phyloP scores from a whole-genome alignment of 1,140 invertebrate species.

The Ladona fulva region DNA sequence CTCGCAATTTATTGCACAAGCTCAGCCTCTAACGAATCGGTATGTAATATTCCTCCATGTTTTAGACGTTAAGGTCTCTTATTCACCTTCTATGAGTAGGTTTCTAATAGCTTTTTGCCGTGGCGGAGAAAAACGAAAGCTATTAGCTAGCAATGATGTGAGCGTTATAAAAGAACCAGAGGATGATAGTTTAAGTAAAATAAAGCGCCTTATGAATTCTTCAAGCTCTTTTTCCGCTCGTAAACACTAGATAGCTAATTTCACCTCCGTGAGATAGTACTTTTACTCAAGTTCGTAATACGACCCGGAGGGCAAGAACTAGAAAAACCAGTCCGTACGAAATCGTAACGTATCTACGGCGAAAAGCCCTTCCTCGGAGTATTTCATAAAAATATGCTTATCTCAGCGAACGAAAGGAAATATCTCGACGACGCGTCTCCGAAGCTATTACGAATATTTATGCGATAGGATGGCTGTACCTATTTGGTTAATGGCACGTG shows the following conservation, averaged over 20 bases:
- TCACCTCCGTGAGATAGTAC: background rate
- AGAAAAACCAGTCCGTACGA: background rate
- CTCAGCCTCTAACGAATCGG: too few relatives aligned
- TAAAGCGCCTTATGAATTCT: too few relatives aligned
- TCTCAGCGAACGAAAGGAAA: background rate
- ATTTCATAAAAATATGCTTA: background rate
- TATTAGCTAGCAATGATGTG: too few relatives aligned
- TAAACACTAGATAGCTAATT: background rate
- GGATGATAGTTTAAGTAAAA: too few relatives aligned
- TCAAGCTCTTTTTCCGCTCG: background rate
- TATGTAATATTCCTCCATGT: too few relatives aligned
- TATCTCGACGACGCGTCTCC: background rate
- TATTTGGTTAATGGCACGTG: constrained; percentile 9
- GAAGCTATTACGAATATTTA: background rate
- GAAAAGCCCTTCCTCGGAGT: background rate
- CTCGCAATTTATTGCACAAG: too few relatives aligned
- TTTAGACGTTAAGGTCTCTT: too few relatives aligned
- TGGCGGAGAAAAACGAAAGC: too few relatives aligned
- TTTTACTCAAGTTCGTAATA: background rate
- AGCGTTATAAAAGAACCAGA: too few relatives aligned
- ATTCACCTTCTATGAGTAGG: too few relatives aligned
- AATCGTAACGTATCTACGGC: background rate
- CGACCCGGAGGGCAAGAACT: background rate
- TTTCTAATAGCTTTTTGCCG: too few relatives aligned
- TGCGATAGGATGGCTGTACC: background rate